phyloP scores from a whole-genome alignment of 2,113 vertebrate genomes.

The Pelecanoides urinatrix region DNA sequence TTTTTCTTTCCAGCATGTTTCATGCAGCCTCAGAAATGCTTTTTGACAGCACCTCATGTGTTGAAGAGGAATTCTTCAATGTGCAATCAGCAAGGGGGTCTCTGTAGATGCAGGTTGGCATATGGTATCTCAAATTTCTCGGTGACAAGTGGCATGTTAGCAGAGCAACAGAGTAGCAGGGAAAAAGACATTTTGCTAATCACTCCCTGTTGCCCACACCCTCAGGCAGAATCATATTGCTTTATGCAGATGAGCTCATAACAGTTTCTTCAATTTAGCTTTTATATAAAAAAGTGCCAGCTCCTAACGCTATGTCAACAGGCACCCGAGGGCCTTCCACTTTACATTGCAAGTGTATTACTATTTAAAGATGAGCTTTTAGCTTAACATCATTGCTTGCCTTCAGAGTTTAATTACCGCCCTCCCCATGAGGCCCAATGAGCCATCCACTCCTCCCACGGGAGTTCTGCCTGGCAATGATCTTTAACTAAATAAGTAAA shows the following conservation, averaged over 20 bases:
- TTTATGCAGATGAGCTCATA: slow-evolving; percentile 94
- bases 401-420: slow-evolving; percentile 85
- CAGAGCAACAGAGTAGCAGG: slow-evolving; percentile 70
- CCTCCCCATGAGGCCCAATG: slow-evolving; percentile 80
- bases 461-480: slow-evolving; percentile 73
- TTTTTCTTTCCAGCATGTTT: slow-evolving; percentile 38
- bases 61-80: slow-evolving; percentile 50
- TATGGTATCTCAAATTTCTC: slow-evolving; percentile 85
- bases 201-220: slow-evolving; percentile 82
- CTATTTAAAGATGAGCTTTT: slow-evolving; percentile 88
- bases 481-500: slow-evolving; percentile 82
- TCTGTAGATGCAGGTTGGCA: slow-evolving; percentile 81
- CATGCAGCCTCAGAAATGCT: slow-evolving; percentile 20
- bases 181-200: slow-evolving; percentile 81
- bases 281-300: slow-evolving; percentile 74
- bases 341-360: slow-evolving; percentile 78
- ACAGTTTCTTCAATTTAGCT: slow-evolving; percentile 88
- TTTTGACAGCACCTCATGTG: slow-evolving; percentile 44
- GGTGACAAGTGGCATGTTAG: slow-evolving; percentile 86
- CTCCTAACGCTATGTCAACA: slow-evolving; percentile 87
- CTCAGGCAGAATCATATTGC: slow-evolving; percentile 84
- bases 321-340: slow-evolving; percentile 84
- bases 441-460: slow-evolving; percentile 73
- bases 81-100: slow-evolving; percentile 68
- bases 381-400: slow-evolving; percentile 78